Conservation (phyloP, 2,888 invertebrate genomes). For the Candidula unifasciata region DNA sequence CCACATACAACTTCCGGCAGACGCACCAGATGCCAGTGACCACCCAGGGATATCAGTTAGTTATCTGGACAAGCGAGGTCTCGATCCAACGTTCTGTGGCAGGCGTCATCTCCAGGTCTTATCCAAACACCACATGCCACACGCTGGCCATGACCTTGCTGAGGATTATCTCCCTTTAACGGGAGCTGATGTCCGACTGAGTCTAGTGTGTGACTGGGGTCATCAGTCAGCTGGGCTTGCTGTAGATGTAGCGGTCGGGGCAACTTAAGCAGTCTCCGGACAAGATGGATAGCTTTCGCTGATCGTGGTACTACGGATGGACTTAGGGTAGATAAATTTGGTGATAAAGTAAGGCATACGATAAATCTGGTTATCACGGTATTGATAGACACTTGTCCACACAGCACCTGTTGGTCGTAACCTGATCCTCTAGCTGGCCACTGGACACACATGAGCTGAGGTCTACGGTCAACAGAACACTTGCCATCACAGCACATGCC, state of each 20-base stretch:
- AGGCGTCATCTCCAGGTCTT: background rate
- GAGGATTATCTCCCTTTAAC: background rate
- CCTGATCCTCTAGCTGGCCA: no score
- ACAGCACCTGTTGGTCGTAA: no score
- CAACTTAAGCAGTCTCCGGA: background rate
- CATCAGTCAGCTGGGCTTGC: background rate
- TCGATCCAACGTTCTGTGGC: background rate
- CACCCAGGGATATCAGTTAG: slow-evolving; percentile 15
- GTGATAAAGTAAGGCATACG: no score
- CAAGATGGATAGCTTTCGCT: background rate
- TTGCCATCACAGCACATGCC: no score
- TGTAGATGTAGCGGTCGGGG: background rate
- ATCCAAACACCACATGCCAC: background rate
- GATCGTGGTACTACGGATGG: background rate
- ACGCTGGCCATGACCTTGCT: background rate
- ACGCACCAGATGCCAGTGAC: background rate
- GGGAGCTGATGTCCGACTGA: no score
- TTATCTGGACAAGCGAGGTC: background rate
- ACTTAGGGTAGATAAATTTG: background rate
- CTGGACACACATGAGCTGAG: no score
- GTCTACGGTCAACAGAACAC: no score
- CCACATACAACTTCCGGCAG: background rate
- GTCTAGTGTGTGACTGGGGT: no score
- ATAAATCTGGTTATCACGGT: no score
- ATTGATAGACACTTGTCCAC: no score